Evolutionary conservation across 2,888 invertebrate genomes (phyloP), one percentile per base, ranked within the genome.

Genomic region (Napeogenes inachia): DNA sequence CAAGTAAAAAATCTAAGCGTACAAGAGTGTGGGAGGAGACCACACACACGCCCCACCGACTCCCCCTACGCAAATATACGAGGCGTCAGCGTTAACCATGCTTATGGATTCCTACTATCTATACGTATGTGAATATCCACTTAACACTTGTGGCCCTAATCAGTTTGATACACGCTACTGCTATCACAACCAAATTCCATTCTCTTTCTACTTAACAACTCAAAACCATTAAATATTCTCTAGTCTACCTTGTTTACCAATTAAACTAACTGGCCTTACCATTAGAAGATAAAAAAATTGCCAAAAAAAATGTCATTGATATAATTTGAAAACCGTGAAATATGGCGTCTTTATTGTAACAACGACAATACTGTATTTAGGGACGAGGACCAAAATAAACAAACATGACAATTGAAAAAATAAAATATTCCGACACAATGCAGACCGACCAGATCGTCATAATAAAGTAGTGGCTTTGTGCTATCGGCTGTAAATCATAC

Each of bases 381-480:
- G 79, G 78, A 80, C 87, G 87, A 85, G 86, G 85, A 84, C 78
- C 78, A 74, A 85, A 89, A 89, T 89, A 89, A 89, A 90, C 89
- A 90, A 89, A 90, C 85, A 87, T 80, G 68, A 78, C 86, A 88
- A 85, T 83, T 79, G 79, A 75, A 76, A 78, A 81, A 80, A 88
- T 89, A 87, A 75, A 88, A 88, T 86, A 84, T 81, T 79, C 79
- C 77, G 81, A 82, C 82, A 89, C 89, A 89, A 89, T 84, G 85
- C 83, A 79, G 85, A 80, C 85, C 81, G 82, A 81, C 84, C 85
- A 84, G 81, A 85, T 82, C 84, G 87, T 89, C 89, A 89, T 89
- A 89, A 89, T 90, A 89, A 89, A 84, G 85, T 78, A 83, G 81
- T 78, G 81, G 82, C 88, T 85, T 89, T 90, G 89, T 89, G 80